Percentiles rank a stretch among this genome's conserved stretches.
Conservation (phyloP, 2,113 vertebrate genomes). For the Trematocara macrostoma region DNA sequence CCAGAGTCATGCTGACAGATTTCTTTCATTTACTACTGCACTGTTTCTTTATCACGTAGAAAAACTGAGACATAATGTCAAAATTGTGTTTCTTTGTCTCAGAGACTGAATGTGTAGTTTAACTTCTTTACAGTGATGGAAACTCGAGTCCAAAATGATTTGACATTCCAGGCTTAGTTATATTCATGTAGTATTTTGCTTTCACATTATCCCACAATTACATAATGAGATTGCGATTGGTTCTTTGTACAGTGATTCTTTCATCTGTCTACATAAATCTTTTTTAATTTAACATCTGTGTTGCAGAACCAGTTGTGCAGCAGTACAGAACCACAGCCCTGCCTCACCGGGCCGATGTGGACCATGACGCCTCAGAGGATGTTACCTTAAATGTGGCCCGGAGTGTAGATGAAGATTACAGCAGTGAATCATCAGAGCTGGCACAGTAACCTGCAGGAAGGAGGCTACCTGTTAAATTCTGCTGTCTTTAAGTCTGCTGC, state of each 20-base stretch:
- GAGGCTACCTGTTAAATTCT: not conserved
- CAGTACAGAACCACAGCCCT: not conserved
- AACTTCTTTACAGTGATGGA: not conserved
- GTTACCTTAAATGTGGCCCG: not conserved
- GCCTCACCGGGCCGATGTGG: not conserved
- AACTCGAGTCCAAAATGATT: not conserved
- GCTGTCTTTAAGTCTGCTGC: not conserved
- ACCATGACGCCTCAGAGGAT: not conserved
- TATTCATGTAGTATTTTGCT: not conserved
- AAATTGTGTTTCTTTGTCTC: not conserved
- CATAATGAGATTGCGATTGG: not conserved
- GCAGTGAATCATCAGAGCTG: not conserved
- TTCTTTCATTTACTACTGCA: not conserved
- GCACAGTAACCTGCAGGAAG: not conserved
- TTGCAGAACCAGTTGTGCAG: not conserved
- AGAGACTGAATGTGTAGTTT: not conserved
- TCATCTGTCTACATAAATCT: not conserved
- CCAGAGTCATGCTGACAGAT: not conserved
- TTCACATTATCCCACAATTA: not conserved
- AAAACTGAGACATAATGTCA: not conserved
- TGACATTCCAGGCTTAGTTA: not conserved
- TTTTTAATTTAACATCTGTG: not conserved
- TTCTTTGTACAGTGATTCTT: not conserved
- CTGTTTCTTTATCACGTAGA: rapidly evolving
- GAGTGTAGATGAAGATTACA: constrained; percentile 2